Conservation (phyloP, 2,797 vertebrate genomes). For the Xiphophorus birchmanni region DNA sequence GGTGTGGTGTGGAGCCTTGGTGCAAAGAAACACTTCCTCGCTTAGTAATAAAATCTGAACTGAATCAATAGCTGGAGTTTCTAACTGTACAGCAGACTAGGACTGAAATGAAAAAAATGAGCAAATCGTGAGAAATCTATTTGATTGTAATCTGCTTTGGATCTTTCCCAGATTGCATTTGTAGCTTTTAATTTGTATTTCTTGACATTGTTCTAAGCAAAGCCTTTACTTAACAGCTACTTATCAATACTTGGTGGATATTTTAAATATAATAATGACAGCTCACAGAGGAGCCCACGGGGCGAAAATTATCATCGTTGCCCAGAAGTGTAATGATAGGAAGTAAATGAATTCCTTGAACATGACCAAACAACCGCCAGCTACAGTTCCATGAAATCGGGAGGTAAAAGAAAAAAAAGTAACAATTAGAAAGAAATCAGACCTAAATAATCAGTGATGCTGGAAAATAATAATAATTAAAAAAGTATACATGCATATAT, state of each 20-base stretch:
- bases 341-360: neutral
- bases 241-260: neutral
- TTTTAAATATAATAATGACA: neutral
- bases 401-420: neutral
- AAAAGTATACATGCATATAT: neutral
- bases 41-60: neutral
- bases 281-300: neutral
- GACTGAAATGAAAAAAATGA: conserved; percentile 40
- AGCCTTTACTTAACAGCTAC: neutral
- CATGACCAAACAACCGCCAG: neutral
- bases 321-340: neutral
- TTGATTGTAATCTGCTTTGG: neutral
- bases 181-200: neutral
- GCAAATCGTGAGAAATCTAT: neutral
- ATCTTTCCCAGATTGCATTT: neutral
- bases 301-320: neutral
- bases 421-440: neutral
- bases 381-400: neutral
- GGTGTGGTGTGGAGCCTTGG: neutral
- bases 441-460: neutral
- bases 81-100: conserved; percentile 19
- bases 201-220: neutral
- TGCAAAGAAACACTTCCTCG: neutral
- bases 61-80: conserved; percentile 6
- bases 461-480: neutral